Conservation (phyloP, 2,797 vertebrate genomes). For the Leuciscus waleckii region DNA sequence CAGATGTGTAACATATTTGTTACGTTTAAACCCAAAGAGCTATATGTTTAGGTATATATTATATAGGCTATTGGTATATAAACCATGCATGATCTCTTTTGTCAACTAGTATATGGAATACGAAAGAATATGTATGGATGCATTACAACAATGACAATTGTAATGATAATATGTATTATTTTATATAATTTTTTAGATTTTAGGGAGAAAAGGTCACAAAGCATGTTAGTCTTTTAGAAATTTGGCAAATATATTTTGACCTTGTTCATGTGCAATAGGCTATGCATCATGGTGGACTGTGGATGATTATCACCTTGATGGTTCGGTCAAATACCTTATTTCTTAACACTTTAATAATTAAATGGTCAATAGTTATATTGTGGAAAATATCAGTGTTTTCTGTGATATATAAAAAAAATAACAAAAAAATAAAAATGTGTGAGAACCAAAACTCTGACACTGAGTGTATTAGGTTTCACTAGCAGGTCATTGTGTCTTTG, state of each 20-base stretch:
- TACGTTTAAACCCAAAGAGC: neutral
- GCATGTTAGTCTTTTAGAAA: neutral
- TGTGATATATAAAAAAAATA: neutral
- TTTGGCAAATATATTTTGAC: neutral
- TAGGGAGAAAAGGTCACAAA: neutral
- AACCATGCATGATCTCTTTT: too few relatives aligned
- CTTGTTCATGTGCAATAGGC: neutral
- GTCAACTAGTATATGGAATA: too few relatives aligned
- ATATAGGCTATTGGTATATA: neutral
- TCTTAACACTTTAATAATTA: neutral
- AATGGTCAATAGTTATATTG: too few relatives aligned
- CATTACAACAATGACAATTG: too few relatives aligned
- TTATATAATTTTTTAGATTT: neutral
- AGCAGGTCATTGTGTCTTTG: conserved; percentile 44
- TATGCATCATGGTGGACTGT: neutral
- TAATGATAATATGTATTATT: too few relatives aligned
- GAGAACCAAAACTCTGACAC: conserved; percentile 3
- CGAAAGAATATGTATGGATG: too few relatives aligned
- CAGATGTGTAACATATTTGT: neutral
- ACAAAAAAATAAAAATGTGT: neutral
- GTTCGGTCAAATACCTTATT: neutral
- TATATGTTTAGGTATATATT: too few relatives aligned
- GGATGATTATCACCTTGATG: neutral
- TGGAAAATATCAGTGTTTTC: neutral
- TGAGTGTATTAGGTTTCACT: conserved; percentile 35